Percentiles rank a stretch among this genome's conserved stretches.
Conservation (phyloP, 2,888 invertebrate genomes). For the Acanthococcus lagerstroemiae region DNA sequence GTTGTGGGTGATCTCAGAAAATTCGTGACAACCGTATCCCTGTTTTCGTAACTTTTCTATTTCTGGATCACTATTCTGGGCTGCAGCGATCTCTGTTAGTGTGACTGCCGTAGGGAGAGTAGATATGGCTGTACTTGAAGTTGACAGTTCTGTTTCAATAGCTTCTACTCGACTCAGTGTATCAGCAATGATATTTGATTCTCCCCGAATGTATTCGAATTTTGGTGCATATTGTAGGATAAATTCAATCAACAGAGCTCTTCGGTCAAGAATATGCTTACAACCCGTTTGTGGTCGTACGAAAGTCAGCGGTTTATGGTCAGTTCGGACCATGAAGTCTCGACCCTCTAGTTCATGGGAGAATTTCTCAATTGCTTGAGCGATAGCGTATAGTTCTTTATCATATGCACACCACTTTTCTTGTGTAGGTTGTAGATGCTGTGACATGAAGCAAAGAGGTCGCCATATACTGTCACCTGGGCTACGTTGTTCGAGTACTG, state of each 20-base stretch:
- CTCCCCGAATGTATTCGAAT: background rate
- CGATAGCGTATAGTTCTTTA: background rate
- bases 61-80: background rate
- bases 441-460: background rate
- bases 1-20: background rate
- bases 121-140: too few relatives aligned
- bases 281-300: background rate
- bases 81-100: background rate
- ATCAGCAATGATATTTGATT: background rate
- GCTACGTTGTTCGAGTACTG: background rate
- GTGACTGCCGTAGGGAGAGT: background rate
- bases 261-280: background rate
- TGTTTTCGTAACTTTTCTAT: background rate
- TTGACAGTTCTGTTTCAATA: too few relatives aligned
- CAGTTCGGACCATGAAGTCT: background rate
- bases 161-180: background rate
- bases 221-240: background rate
- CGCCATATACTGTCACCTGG: background rate
- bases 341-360: slow-evolving; percentile 38
- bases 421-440: background rate
- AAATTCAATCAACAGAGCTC: background rate
- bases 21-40: background rate
- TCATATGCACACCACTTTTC: background rate
- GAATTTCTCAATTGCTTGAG: slow-evolving; percentile 31
- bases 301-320: background rate